Percentiles rank a stretch among this genome's conserved stretches.
phyloP scores from a whole-genome alignment of 92 coral and sea anemone species.

The Palythoa caribaeorum region DNA sequence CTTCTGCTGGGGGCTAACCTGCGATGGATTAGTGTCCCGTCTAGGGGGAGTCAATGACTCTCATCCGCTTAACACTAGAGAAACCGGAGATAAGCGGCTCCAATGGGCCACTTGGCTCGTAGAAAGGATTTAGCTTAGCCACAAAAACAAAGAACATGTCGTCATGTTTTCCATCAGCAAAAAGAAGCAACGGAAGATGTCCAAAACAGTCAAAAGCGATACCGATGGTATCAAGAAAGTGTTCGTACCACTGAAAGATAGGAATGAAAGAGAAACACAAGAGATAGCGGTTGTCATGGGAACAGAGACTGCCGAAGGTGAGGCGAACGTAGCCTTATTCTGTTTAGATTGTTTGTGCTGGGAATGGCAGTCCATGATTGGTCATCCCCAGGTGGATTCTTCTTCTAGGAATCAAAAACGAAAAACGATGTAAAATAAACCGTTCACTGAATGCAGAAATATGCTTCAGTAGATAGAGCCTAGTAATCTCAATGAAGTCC shows the following conservation, averaged over 20 bases:
- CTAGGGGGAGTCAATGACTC: too few relatives aligned
- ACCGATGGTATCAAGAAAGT: conserved; percentile 1
- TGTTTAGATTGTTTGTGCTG: not conserved
- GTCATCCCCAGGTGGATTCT: not conserved
- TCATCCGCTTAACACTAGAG: too few relatives aligned
- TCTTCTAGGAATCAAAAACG: too few relatives aligned
- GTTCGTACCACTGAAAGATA: conserved; percentile 1
- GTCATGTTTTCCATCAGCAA: not conserved
- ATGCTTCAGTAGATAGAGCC: too few relatives aligned
- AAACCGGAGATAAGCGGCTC: too few relatives aligned
- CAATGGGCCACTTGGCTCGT: too few relatives aligned
- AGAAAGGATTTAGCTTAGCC: too few relatives aligned
- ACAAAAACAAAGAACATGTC: not conserved
- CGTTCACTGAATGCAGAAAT: too few relatives aligned
- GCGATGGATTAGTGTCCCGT: too few relatives aligned
- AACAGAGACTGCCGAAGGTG: conserved; percentile 6
- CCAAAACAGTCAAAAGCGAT: not conserved
- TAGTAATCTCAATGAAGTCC: too few relatives aligned
- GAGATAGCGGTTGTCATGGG: conserved; percentile 21
- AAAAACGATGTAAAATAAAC: too few relatives aligned
- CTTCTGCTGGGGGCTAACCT: too few relatives aligned
- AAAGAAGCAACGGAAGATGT: conserved; percentile 18
- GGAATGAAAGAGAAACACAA: conserved; percentile 24
- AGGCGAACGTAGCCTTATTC: not conserved
- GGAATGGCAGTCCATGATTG: not conserved